Evolutionary conservation across 2,113 vertebrate species (phyloP).

Genomic region (Hepsetus odoe): DNA sequence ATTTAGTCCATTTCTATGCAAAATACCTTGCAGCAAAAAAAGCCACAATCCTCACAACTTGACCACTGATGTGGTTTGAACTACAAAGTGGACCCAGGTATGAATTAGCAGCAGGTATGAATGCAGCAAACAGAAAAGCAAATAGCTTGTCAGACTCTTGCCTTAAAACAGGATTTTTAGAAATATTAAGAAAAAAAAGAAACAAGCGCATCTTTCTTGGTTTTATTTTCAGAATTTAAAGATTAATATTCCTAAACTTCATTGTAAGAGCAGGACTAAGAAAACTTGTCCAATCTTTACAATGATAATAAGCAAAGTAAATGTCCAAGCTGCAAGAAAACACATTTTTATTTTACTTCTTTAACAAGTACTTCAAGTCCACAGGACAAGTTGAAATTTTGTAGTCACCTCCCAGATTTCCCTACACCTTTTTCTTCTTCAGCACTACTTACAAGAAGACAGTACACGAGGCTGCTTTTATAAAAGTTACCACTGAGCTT

Average conservation of each 20-base stretch:
- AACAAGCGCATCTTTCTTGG: slow-evolving; percentile 47
- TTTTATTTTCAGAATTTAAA: slow-evolving; percentile 66
- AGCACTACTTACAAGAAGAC: slow-evolving; percentile 24
- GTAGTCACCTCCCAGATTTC: slow-evolving; percentile 32
- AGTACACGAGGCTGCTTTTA: slow-evolving; percentile 77
- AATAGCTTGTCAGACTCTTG: background rate
- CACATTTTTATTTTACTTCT: slow-evolving; percentile 39
- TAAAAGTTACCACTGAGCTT: slow-evolving; percentile 70
- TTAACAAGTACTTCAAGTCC: slow-evolving; percentile 61
- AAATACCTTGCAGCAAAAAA: background rate
- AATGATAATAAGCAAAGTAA: slow-evolving; percentile 59
- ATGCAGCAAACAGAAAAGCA: background rate
- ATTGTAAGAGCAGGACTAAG: slow-evolving; percentile 52
- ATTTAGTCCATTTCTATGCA: background rate
- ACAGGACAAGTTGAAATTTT: slow-evolving; percentile 37
- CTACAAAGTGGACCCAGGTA: background rate
- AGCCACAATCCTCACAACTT: background rate
- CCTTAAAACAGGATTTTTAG: no score
- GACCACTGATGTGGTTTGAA: background rate
- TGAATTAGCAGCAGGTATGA: background rate
- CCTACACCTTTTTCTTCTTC: slow-evolving; percentile 6
- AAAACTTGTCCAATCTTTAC: slow-evolving; percentile 58
- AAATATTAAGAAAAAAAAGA: background rate
- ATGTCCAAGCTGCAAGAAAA: slow-evolving; percentile 41
- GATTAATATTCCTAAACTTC: slow-evolving; percentile 59